Conservation (phyloP, 2,888 invertebrate genomes). For the Aplocera efformata region DNA sequence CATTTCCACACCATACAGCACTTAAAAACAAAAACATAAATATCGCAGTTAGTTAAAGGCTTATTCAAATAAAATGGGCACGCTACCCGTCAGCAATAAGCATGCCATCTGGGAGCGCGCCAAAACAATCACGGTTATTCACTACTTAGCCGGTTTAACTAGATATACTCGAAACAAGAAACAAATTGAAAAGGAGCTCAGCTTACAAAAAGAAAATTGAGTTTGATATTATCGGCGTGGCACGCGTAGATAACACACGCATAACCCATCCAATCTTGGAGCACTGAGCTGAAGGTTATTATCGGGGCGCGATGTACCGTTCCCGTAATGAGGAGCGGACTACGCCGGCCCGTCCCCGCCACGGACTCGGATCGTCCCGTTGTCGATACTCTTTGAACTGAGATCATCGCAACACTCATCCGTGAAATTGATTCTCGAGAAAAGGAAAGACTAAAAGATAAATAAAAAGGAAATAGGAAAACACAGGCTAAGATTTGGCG, state of each 20-base stretch:
- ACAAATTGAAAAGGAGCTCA: slow-evolving; percentile 46
- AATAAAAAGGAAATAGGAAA: slow-evolving; percentile 81
- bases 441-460: slow-evolving; percentile 80
- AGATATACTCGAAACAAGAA: slow-evolving; percentile 35
- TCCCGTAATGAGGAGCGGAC: slow-evolving; percentile 58
- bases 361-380: slow-evolving; percentile 23
- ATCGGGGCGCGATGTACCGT: slow-evolving; percentile 64
- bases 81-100: slow-evolving; percentile 60
- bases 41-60: slow-evolving; percentile 18
- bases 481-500: slow-evolving; percentile 81
- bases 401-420: slow-evolving; percentile 79
- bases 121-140: slow-evolving; percentile 78
- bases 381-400: slow-evolving; percentile 60
- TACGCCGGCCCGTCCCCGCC: slow-evolving; percentile 32
- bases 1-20: slow-evolving; percentile 1
- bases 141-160: slow-evolving; percentile 57
- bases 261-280: slow-evolving; percentile 73
- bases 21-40: slow-evolving; percentile 23
- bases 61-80: slow-evolving; percentile 27
- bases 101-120: slow-evolving; percentile 72
- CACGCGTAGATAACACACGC: slow-evolving; percentile 73
- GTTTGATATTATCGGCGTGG: slow-evolving; percentile 60
- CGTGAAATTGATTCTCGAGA: slow-evolving; percentile 80
- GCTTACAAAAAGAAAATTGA: slow-evolving; percentile 65
- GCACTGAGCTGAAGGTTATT: slow-evolving; percentile 73